These are phyloP conservation scores for Hydropotes inermis DNA, from an alignment of 2,113 vertebrate species.

Conservation along the genomic window DNA sequence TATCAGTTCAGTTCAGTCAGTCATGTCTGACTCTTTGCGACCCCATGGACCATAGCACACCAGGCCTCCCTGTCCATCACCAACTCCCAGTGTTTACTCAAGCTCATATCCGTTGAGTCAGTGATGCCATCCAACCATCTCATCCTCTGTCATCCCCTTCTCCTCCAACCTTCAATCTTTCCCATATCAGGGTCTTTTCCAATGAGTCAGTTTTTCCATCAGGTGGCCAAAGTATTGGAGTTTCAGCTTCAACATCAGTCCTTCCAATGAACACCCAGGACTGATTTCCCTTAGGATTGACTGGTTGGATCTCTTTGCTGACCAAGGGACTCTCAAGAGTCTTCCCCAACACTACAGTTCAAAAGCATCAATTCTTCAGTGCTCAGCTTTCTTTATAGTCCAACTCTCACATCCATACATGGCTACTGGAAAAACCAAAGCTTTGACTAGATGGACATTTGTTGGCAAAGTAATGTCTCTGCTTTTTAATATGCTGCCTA, in stretches of 20 bases:
- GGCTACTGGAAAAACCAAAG: not conserved
- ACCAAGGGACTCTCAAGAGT: not conserved
- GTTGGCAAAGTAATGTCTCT: too few species aligned
- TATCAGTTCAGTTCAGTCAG: not conserved
- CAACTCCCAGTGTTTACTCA: not conserved
- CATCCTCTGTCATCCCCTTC: not conserved
- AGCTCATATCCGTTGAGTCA: not conserved
- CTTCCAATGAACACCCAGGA: not conserved
- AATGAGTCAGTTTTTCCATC: not conserved
- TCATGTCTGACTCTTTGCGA: not conserved
- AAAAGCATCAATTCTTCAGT: not conserved
- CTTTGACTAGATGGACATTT: not conserved
- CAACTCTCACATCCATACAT: not conserved
- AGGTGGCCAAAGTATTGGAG: not conserved
- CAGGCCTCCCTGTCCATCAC: not conserved
- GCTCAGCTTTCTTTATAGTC: not conserved
- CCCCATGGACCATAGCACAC: not conserved
- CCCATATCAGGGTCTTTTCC: not conserved
- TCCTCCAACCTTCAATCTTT: not conserved
- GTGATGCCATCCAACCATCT: not conserved
- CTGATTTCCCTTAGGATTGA: not conserved
- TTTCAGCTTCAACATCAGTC: not conserved
- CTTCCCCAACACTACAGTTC: not conserved
- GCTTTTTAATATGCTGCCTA: too few species aligned
- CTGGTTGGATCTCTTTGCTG: not conserved